phyloP scores from a whole-genome alignment of 2,888 invertebrate genomes.

The Smittia aterrima region DNA sequence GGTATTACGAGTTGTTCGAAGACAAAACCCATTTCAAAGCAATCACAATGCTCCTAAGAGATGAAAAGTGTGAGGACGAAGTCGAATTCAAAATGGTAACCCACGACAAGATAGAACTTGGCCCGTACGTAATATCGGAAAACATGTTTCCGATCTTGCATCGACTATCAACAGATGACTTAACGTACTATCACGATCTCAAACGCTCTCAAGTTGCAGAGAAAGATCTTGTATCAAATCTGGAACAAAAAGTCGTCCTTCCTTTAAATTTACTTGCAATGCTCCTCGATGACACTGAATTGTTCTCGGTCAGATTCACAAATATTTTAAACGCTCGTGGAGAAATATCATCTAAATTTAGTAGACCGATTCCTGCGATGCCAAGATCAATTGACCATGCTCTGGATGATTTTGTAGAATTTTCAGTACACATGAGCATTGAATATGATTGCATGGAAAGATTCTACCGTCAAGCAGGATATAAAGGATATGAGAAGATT shows the following conservation, averaged over 20 bases:
- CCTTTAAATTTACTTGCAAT: not conserved
- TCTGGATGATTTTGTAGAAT: not conserved
- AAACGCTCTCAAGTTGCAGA: not conserved
- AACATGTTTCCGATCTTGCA: not conserved
- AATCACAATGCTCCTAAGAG: constrained; percentile 2
- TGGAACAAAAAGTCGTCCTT: not conserved
- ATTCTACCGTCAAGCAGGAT: too few relatives aligned
- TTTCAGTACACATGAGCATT: not conserved
- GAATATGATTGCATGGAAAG: not conserved
- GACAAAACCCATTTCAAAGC: not conserved
- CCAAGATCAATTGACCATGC: not conserved
- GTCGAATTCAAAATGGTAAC: not conserved
- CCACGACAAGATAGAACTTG: not conserved
- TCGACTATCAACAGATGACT: not conserved
- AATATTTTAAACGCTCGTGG: not conserved
- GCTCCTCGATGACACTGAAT: not conserved
- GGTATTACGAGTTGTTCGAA: not conserved
- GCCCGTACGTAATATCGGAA: not conserved
- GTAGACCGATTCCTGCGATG: not conserved
- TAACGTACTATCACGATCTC: not conserved
- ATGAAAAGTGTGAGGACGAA: not conserved
- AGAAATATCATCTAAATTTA: not conserved
- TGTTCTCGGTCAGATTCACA: not conserved
- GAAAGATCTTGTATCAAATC: not conserved
- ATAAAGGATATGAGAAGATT: too few relatives aligned